Base-by-base conservation (phyloP, 1,140 invertebrate species). In the Cheumatopsyche charites region DNA sequence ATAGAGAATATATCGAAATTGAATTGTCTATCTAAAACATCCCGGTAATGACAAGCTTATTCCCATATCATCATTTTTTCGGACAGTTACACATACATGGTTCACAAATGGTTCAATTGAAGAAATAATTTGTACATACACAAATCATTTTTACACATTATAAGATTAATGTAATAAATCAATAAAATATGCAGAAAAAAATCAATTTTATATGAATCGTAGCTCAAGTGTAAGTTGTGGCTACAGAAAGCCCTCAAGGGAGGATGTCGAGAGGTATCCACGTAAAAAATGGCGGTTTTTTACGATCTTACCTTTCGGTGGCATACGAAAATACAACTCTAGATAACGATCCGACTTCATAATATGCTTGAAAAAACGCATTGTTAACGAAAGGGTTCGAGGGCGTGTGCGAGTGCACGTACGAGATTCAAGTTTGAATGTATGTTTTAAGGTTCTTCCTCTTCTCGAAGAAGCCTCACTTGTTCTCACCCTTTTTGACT, bases 281-380 rank as follows among this genome's bases (percentile, higher is more conserved):
- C 58, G 67, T 23, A 67, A 70, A 73, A 73, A 73, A 73, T 29
- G 43, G 45, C 67, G 36, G 36, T 58, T 62, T 7, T 49, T 73
- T 67, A 55, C 62, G 23, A 41, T 58, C 66, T n/a, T n/a, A 52
- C 45, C 58, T 63, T 41, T 43, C 69, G 69, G 61, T 49, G 68
- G 25, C 52, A 36, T 62, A 43, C 65, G 23, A 47, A 72, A 67
- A 68, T 67, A 72, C 21, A 58, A 58, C 21, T 73, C 29, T 61
- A 62, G 71, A 75, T 69, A 72, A 73, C 72, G 70, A 75, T 75
- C 74, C 55, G 63, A 73, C 71, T 75, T 75, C 65, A 71, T 73
- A 71, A 75, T 71, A 58, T 58, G 73, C 71, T 75, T 62, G 70
- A 75, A 47, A 75, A 75, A 75, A 65, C 70, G 70, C 73, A 72